phyloP scores from a whole-genome alignment of 2,113 vertebrate species.

The Ellobius talpinus region DNA sequence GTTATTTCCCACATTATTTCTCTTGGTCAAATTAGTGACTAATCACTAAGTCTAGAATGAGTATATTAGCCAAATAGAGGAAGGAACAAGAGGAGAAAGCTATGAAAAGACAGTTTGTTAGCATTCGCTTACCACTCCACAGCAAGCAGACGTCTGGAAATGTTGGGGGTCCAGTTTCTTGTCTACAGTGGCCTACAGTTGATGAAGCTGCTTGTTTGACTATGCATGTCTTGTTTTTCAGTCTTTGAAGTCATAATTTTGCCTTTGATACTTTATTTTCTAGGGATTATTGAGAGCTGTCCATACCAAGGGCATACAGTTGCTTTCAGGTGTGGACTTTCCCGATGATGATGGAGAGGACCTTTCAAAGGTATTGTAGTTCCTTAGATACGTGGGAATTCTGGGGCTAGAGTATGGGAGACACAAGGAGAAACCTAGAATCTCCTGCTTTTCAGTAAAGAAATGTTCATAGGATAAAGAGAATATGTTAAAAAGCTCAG shows the following conservation, averaged over 20 bases:
- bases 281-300: conserved; percentile 95
- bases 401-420: not conserved
- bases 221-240: not conserved
- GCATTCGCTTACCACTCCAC: not conserved
- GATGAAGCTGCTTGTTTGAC: not conserved
- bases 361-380: not conserved
- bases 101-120: not conserved
- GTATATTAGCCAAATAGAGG: not conserved
- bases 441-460: not conserved
- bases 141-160: not conserved
- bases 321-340: conserved; percentile 93
- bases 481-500: no score
- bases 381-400: not conserved
- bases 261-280: conserved; percentile 46
- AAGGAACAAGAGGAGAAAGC: not conserved
- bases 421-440: not conserved
- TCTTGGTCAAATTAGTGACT: conserved; percentile 37
- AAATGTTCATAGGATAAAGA: not conserved
- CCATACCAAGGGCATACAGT: conserved; percentile 95
- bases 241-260: conserved; percentile 31
- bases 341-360: conserved; percentile 87
- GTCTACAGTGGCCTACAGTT: not conserved
- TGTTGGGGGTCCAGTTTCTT: not conserved
- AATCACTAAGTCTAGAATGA: conserved; percentile 28
- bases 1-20: not conserved